phyloP scores from a whole-genome alignment of 2,888 invertebrate genomes.

The Rhamphomyia laevipes region DNA sequence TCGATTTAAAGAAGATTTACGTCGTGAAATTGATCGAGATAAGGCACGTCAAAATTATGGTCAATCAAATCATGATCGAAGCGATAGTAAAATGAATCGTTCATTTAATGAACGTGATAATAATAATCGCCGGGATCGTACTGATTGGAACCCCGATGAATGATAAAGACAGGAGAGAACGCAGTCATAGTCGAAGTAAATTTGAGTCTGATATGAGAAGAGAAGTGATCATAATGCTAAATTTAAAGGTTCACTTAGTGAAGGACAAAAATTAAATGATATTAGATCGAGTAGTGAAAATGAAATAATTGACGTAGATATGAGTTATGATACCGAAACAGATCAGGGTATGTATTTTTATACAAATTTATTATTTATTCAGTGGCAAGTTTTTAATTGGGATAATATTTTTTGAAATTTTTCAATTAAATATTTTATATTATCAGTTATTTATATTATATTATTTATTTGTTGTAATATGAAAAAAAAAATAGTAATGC shows the following conservation, averaged over 20 bases:
- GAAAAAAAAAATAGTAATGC: no score
- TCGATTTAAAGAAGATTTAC: slow-evolving; percentile 34
- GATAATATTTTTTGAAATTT: no score
- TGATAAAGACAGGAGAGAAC: slow-evolving; percentile 26
- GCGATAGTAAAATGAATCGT: slow-evolving; percentile 11
- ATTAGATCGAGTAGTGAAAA: slow-evolving; percentile 52
- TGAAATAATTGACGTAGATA: slow-evolving; percentile 55
- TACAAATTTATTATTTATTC: no score
- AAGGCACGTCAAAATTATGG: slow-evolving; percentile 23
- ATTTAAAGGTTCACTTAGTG: slow-evolving; percentile 62
- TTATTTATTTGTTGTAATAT: no score
- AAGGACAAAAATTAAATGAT: slow-evolving; percentile 59
- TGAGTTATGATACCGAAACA: slow-evolving; percentile 77
- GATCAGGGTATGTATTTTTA: slow-evolving; percentile 55
- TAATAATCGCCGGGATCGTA: slow-evolving; percentile 33
- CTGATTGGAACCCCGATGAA: slow-evolving; percentile 30
- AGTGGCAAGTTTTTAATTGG: no score
- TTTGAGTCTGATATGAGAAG: slow-evolving; percentile 34
- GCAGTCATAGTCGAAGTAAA: slow-evolving; percentile 35
- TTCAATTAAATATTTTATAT: no score
- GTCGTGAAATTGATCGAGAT: slow-evolving; percentile 25
- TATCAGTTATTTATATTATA: no score
- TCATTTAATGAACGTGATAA: slow-evolving; percentile 17
- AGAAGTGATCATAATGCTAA: slow-evolving; percentile 40
- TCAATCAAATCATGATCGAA: slow-evolving; percentile 7